Base-by-base conservation (phyloP, 2,113 vertebrate genomes). In the Neodon shergylaensis region DNA sequence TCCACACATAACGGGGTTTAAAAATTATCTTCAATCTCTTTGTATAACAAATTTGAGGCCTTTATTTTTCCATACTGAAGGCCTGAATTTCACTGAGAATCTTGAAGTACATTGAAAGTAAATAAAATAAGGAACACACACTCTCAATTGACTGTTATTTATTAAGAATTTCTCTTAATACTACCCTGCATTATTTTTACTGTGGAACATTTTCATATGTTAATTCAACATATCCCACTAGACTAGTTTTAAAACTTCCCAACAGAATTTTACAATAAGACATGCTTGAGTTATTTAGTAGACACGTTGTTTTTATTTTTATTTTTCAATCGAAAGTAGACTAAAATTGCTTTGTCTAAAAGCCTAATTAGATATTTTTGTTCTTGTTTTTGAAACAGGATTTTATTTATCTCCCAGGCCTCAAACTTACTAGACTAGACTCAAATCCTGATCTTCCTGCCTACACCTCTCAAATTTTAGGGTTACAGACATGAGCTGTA, bases 51-150 rank as follows among this genome's bases (percentile, higher is more conserved):
- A 92, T 96, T 13, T 65, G 76, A 82, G 21, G 42, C 17, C 94
- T 96, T 92, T 83, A 54, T 94, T 95, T 96, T 89, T 70, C 83
- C 47, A 82, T 36, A 52, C 6, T 79, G 47, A 95, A 87, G 87
- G 58, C 83, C 79, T 94, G 68, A 73, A 91, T 91, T 85, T 96
- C 47, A 92, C 73, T 78, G 61, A 49, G 42, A 95, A 85, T 92
- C 96, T 79, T 63, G 90, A 92, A 96, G 54, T 44, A 79, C 31
- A 54, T 72, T 96, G 39, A 42, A 90, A 47, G 74, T 47, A 91
- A 58, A 33, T 28, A 39, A 39, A 85, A 44, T 78, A 66, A 88
- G 82, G 42, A 8, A 84, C 47, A 90, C 28, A 86, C 10, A 86
- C 12, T 65, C 7, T 94, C 54, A 74, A 39, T n/a, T 74, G 73